Base-by-base conservation (phyloP, 2,888 invertebrate genomes). In the Schizotus pectinicornis region DNA sequence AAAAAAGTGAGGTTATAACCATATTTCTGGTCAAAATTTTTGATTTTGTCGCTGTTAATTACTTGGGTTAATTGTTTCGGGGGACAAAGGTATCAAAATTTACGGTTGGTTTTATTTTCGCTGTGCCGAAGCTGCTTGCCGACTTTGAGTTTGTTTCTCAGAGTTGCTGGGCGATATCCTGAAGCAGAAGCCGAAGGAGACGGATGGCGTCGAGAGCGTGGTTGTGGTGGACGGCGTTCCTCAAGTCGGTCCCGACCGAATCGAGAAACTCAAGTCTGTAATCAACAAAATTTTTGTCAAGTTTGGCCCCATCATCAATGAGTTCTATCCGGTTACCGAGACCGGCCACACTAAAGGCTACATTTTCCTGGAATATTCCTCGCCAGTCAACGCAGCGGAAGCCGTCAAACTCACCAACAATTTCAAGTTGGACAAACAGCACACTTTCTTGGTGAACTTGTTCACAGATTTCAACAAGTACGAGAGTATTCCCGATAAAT, bases 221-320 rank as follows among this genome's bases (percentile, higher is more conserved):
- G 88, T 99, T 65, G 93, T 99, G 7, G 93, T 99, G 7, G 98
- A 98, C 77, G 96, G 98, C 65, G 92, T 96, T 54, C 99, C 99
- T 37, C 89, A 92, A 79, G 97, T 98, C 68, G 96, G 94, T 49
- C 90, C 92, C 33, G 94, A 94, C 67, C 87, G 96, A 50, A 82
- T 96, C 64, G 95, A 95, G 58, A 98, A 98, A 80, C 85, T 99
- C 39, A 92, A 94, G 77, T 89, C 89, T 59, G 95, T 98, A 13
- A 90, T 98, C 67, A 87, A 87, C 59, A 98, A 97, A 81, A 86
- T 97, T 47, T 96, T 95, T 79, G 87, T 88, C 51, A 94, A 92
- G 75, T 93, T 92, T 80, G 98, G 91, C 1, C 84, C 86, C 56
- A 92, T 97, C 70, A 91, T 93, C 1, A 95, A 90, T 72, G 94